Percentiles rank a stretch among this genome's conserved stretches.
Conservation (phyloP, 1,140 invertebrate genomes). For the Lordiphosa clarofinis region DNA sequence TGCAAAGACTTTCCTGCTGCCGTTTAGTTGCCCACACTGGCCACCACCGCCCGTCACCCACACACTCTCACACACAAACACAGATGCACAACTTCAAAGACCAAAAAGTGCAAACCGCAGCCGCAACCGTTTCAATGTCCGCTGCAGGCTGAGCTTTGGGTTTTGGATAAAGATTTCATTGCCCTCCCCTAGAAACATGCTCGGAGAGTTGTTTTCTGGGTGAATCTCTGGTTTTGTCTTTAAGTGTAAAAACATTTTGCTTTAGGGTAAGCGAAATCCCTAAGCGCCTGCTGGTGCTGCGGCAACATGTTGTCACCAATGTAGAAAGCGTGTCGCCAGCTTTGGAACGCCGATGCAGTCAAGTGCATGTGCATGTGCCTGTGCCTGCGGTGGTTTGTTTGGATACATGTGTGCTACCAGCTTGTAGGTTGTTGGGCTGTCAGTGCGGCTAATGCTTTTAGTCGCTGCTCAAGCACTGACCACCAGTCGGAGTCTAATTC, state of each 20-base stretch:
- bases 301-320: constrained; percentile 68
- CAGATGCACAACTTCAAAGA: constrained; percentile 58
- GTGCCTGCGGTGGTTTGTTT: constrained; percentile 23
- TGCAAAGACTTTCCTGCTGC: constrained; percentile 43
- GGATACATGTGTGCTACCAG: constrained; percentile 46
- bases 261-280: constrained; percentile 61
- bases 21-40: background rate
- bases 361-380: constrained; percentile 40
- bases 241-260: constrained; percentile 77
- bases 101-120: constrained; percentile 75
- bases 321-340: constrained; percentile 63
- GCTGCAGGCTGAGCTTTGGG: background rate
- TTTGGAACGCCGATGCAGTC: constrained; percentile 59
- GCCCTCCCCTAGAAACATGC: constrained; percentile 6
- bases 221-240: constrained; percentile 75
- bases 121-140: constrained; percentile 70
- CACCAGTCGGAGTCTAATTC: background rate
- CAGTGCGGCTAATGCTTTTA: constrained; percentile 71
- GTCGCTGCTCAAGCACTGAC: constrained; percentile 45
- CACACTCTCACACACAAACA: constrained; percentile 3
- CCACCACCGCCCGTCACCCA: constrained; percentile 7
- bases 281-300: constrained; percentile 23
- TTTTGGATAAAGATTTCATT: constrained; percentile 4
- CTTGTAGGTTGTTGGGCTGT: constrained; percentile 52
- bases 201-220: constrained; percentile 41